Percentiles rank a stretch among this genome's conserved stretches.
Conservation (phyloP, 2,888 invertebrate genomes). For the Schizotus pectinicornis region DNA sequence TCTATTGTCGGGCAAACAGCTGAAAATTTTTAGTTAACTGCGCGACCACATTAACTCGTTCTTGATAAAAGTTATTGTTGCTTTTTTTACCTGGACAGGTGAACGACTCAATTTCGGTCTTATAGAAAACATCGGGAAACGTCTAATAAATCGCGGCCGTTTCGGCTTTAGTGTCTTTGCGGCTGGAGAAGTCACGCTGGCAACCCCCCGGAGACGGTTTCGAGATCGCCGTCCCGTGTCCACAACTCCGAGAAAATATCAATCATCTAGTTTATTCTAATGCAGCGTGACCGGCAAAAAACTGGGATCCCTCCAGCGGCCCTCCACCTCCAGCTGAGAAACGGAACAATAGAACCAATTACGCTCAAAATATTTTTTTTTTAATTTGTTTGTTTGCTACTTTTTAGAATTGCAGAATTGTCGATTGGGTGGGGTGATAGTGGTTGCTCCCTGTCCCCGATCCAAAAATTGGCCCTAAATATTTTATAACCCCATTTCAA, state of each 20-base stretch:
- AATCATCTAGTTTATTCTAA: slow-evolving; percentile 29
- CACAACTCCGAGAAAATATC: slow-evolving; percentile 41
- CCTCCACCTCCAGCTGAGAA: no score
- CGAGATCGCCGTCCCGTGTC: slow-evolving; percentile 37
- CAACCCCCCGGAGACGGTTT: slow-evolving; percentile 28
- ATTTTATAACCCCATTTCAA: no score
- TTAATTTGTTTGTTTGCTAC: no score
- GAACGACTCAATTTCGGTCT: slow-evolving; percentile 40
- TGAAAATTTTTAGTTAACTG: slow-evolving; percentile 1
- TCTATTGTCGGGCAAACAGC: no score
- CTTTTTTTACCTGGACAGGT: slow-evolving; percentile 40
- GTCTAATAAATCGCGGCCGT: slow-evolving; percentile 35
- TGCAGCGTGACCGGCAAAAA: no score
- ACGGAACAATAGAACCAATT: no score
- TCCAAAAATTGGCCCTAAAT: no score
- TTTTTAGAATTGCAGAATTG: no score
- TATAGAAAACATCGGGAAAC: slow-evolving; percentile 37
- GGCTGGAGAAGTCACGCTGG: slow-evolving; percentile 29
- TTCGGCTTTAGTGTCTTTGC: slow-evolving; percentile 31
- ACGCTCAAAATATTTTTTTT: no score
- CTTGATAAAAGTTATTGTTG: neutral
- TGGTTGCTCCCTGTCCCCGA: no score
- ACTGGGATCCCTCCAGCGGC: no score
- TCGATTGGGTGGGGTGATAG: no score
- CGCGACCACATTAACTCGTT: neutral